Conservation (phyloP, 2,113 vertebrate genomes). For the Paramisgurnus dabryanus region DNA sequence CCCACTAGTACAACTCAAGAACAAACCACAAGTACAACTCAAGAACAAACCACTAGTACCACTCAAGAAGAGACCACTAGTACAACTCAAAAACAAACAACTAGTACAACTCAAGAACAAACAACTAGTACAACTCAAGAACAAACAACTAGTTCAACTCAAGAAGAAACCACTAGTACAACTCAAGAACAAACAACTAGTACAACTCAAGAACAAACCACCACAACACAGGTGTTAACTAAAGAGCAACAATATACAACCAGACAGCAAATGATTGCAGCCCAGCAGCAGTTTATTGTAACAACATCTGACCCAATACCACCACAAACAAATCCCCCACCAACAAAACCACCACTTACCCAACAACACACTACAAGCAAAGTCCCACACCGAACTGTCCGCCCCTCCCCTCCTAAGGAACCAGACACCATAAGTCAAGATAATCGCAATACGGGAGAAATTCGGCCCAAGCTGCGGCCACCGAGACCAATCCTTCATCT, state of each 20-base stretch:
- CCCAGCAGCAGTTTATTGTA: not conserved
- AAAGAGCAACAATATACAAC: not conserved
- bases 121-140: not conserved
- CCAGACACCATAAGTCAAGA: constrained; percentile 10
- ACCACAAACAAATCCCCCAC: not conserved
- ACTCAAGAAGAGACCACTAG: too few species aligned
- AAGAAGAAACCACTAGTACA: not conserved
- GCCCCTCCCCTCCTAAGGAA: constrained; percentile 22
- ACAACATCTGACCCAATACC: not conserved
- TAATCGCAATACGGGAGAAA: not conserved
- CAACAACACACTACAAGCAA: constrained; percentile 31
- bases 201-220: not conserved
- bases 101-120: too few species aligned
- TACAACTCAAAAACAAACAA: too few species aligned
- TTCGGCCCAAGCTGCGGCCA: constrained; percentile 31
- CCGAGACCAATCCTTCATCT: not conserved
- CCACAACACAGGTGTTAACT: not conserved
- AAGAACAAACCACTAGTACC: too few species aligned
- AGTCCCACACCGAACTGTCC: constrained; percentile 13
- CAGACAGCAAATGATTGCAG: constrained; percentile 24
- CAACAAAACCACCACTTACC: not conserved
- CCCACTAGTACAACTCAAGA: not conserved
- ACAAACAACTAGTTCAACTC: not conserved
- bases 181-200: not conserved
- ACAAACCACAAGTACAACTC: too few species aligned